phyloP scores from a whole-genome alignment of 2,888 invertebrate species.

The Bombylius major region DNA sequence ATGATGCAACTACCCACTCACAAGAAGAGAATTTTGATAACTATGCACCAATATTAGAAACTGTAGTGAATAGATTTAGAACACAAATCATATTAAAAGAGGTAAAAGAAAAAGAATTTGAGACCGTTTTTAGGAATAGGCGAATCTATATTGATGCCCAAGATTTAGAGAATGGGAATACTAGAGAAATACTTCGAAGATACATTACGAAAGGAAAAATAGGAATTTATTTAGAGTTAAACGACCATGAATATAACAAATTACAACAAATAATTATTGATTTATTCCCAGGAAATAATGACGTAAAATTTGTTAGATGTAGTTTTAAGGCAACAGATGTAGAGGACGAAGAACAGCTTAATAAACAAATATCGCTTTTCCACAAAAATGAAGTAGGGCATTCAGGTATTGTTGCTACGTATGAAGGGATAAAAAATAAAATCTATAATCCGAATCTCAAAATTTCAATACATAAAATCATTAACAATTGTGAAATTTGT shows the following conservation, averaged over 20 bases:
- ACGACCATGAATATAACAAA: slow-evolving; percentile 12
- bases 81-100: no score
- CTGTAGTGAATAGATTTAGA: neutral
- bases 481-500: neutral
- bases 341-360: slow-evolving; percentile 12
- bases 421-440: slow-evolving; percentile 14
- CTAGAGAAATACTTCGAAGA: neutral
- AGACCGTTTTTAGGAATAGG: neutral
- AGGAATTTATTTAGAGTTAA: slow-evolving; percentile 14
- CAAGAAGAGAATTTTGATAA: neutral
- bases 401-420: slow-evolving; percentile 15
- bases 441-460: slow-evolving; percentile 15
- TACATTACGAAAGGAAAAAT: slow-evolving; percentile 11
- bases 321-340: slow-evolving; percentile 14
- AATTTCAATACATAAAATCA: neutral
- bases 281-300: slow-evolving; percentile 13
- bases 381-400: slow-evolving; percentile 15
- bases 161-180: slow-evolving; percentile 1
- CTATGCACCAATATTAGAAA: neutral
- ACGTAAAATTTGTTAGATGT: slow-evolving; percentile 15
- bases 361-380: slow-evolving; percentile 14
- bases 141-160: neutral
- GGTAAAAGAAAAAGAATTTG: neutral
- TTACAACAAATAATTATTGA: slow-evolving; percentile 14
- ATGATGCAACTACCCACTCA: neutral